Evolutionary conservation across 1,140 invertebrate genomes (phyloP), one percentile per base, ranked within the genome.

Genomic region (Lamellibrachia luymesi): DNA sequence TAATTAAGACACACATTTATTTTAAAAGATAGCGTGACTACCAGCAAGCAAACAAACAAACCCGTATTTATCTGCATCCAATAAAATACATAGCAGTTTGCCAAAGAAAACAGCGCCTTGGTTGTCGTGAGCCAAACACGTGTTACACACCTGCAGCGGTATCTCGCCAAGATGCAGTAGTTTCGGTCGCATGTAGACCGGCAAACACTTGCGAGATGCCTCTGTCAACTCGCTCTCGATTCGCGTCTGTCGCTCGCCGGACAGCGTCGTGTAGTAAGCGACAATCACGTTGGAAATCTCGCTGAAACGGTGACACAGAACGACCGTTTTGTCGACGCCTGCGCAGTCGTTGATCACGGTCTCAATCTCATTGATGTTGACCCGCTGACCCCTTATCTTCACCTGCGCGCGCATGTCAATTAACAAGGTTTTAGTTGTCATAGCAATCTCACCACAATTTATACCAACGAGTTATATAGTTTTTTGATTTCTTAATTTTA

Each of bases 281-380:
- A 92, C 90, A 90, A 56, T 95, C 96, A 97, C 97, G 95, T 97
- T 97, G 64, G 97, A 96, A 27, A 97, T 96, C 95, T 98, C 97
- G 0, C 98, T 97, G 56, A 98, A 97, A 94, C 97, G 97, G 95
- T 98, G 98, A 95, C 98, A 98, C 2, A 98, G 96, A 2, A 98
- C 98, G 0, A 98, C 97, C 0, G 96, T 96, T 95, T 97, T 97
- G 27, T 97, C 97, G 7, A 98, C 96, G 0, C 96, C 97, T 0
- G 97, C 95, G 0, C 97, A 95, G 10, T 96, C 95, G 25, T 95
- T 95, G 0, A 98, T 97, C 10, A 97, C 97, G 91, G 97, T 97
- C 94, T 98, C 98, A 8, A 98, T 97, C 96, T 98, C 98, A 0
- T 97, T 96, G n/a, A 98, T 96, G 94, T 98, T 98, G 0, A 98